Conservation (phyloP, 2,888 invertebrate genomes). For the Steinernema carpocapsae region DNA sequence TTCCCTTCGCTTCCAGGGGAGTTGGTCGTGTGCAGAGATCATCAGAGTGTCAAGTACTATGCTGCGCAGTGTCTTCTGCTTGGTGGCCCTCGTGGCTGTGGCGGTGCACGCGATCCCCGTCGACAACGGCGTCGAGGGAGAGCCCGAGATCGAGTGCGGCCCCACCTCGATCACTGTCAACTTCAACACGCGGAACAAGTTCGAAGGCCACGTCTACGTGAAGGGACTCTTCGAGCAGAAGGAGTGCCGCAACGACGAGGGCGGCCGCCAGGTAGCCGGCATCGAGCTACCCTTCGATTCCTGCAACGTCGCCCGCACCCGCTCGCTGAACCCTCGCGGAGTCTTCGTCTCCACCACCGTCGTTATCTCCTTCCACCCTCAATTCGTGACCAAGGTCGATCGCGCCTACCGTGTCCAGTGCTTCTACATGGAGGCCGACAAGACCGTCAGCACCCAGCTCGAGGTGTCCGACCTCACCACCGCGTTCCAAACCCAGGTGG, state of each 20-base stretch:
- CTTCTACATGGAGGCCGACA: constrained; percentile 69
- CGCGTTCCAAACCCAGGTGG: constrained; percentile 67
- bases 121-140: constrained; percentile 68
- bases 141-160: constrained; percentile 69
- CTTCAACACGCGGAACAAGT: constrained; percentile 68
- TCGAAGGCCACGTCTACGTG: constrained; percentile 64
- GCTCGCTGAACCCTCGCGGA: constrained; percentile 68
- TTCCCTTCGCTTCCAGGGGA: not conserved
- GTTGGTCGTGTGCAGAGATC: too few species aligned
- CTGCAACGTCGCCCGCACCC: constrained; percentile 68
- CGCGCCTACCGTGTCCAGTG: constrained; percentile 68
- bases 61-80: not conserved
- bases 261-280: constrained; percentile 66
- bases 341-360: constrained; percentile 68
- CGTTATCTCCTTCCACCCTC: constrained; percentile 69
- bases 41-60: not conserved
- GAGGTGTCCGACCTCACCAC: constrained; percentile 68
- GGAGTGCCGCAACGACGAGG: constrained; percentile 65
- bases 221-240: constrained; percentile 66
- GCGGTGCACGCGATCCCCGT: constrained; percentile 60
- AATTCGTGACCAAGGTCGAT: constrained; percentile 67
- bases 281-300: constrained; percentile 68
- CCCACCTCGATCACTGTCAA: constrained; percentile 67
- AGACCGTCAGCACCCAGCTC: constrained; percentile 66
- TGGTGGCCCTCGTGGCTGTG: constrained; percentile 10